Base-by-base conservation (phyloP, 1,140 invertebrate genomes). In the Rhynchophorus ferrugineus region DNA sequence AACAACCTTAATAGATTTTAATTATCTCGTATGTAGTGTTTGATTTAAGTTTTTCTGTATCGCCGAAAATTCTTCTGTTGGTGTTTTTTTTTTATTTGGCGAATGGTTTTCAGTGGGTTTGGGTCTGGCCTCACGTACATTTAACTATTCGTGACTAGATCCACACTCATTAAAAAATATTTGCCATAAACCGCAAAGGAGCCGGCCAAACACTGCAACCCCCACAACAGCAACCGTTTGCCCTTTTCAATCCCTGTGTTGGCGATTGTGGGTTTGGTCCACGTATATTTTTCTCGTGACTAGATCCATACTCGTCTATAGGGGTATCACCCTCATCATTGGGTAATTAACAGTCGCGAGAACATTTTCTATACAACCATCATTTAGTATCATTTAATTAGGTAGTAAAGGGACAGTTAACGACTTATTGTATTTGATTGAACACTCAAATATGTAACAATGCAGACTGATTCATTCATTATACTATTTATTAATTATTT, bases 281-380 rank as follows among this genome's bases (percentile, higher is more conserved):
- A 82, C 81, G 82, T 79, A 64, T 44, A 60, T 63, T 63, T 59
- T 59, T 49, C 66, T 74, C 78, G 79, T 86, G 83, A 86, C 84
- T 86, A 86, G 83, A 86, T 85, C 82, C 82, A 84, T 83, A 86
- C 84, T 86, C 83, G 82, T 85, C 82, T 84, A 81, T 78, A 78
- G 76, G 64, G 59, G 59, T 53, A 24, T 55, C 46, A 47, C 14
- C 20, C 21, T 9, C 9, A 21, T 21, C 17, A 18, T 17, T 18
- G 14, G 9, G 18, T 41, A 18, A 3, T 29, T 29, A 29, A 29
- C 11, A 29, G 24, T 11, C 5, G 5, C 11, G 24, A 29, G 24
- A 29, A 29, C 5, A 29, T 29, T n/a, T n/a, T n/a, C n/a, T n/a
- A n/a, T n/a, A n/a, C n/a, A n/a, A n/a, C n/a, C n/a, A n/a, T n/a